Base-by-base conservation (phyloP, 2,113 vertebrate genomes). In the Callospermophilus lateralis region DNA sequence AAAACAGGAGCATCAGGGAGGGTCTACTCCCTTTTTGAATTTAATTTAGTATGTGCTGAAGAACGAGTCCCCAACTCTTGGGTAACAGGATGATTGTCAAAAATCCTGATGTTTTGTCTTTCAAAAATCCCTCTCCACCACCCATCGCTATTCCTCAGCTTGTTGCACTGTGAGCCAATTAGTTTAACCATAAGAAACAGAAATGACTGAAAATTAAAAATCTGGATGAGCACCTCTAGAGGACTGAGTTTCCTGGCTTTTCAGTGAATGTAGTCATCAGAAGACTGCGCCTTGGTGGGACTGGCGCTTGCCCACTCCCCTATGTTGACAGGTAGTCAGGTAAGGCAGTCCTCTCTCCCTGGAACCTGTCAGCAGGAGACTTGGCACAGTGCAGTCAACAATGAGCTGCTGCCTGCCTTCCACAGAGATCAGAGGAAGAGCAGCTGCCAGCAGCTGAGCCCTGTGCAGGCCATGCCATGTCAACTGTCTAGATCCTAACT, bases 111-210 rank as follows among this genome's bases (percentile, higher is more conserved):
- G 74, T 76, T 83, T 78, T 92, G 7, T 51, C 68, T 67, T 89
- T 89, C 65, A 89, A 17, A 91, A 84, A 65, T 68, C 26, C 65
- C 48, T 39, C 4, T n/a, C 10, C 8, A 4, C 34, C 55, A 39
- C 67, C 7, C 1, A 11, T 72, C 37, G 1, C 63, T 61, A 0
- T 22, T 77, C 39, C 45, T 83, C 37, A 86, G 2, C 32, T n/a
- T 86, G 22, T 45, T 88, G 12, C 34, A 32, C 28, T 72, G 4
- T 73, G 28, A 53, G 13, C 30, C 55, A 58, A 58, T 58, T 55
- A 3, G 93, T 84, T 92, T 84, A 90, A 74, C 73, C 32, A 34
- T 42, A 83, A 95, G 70, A 53, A 95, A 67, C 45, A 73, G 8
- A 74, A 4, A 17, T 45, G 37, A 37, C 55, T 76, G 48, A 58